These are phyloP conservation scores for Corythaeola cristata DNA, from an alignment of 2,113 vertebrate species.

Conservation along the genomic window DNA sequence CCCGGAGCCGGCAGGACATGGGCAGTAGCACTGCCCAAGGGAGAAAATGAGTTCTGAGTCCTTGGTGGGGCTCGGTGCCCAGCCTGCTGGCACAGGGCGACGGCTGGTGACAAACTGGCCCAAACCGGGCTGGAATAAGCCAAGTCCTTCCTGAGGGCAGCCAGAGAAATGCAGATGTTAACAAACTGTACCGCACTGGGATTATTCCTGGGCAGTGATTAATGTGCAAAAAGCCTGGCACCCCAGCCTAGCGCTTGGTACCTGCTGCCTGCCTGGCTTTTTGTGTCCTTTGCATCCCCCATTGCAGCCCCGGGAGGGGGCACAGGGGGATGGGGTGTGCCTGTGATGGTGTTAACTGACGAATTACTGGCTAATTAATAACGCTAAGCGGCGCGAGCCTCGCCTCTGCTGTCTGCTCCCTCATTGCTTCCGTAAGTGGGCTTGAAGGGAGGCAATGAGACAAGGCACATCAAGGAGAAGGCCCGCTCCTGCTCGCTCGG, in stretches of 20 bases:
- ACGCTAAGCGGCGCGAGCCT: slow-evolving; percentile 28
- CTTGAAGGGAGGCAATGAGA: slow-evolving; percentile 67
- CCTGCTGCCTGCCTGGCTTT: not conserved
- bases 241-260: not conserved
- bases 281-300: not conserved
- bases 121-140: not conserved
- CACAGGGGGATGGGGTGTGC: not conserved
- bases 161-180: not conserved
- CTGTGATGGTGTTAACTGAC: not conserved
- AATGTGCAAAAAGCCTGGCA: not conserved
- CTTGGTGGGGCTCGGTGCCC: not conserved
- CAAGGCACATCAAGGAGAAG: not conserved
- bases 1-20: not conserved
- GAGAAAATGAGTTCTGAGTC: not conserved
- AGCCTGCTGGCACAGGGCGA: not conserved
- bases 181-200: not conserved
- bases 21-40: not conserved
- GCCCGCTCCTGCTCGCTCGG: not conserved
- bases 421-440: slow-evolving; percentile 69
- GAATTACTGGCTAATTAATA: slow-evolving; percentile 64
- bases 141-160: not conserved
- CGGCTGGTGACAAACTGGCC: not conserved
- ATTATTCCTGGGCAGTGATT: not conserved
- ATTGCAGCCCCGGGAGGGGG: not conserved
- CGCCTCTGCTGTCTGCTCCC: slow-evolving; percentile 59